These are phyloP conservation scores for Halichondria panicea DNA, from an alignment of 37 sponge, comb jelly and placozoan genomes.

Conservation along the genomic window DNA sequence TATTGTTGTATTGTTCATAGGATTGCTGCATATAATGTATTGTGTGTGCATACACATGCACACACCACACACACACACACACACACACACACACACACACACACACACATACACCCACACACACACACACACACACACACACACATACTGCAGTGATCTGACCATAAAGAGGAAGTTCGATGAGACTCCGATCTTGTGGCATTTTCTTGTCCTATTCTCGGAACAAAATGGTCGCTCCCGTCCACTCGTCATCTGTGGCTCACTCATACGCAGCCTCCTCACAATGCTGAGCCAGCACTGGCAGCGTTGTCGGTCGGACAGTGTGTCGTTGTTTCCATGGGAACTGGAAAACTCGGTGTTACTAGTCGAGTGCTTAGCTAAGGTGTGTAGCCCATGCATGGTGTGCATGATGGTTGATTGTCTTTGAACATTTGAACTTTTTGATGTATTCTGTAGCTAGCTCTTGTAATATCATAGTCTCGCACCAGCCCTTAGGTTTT, in stretches of 20 bases:
- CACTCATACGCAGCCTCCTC: slow-evolving; percentile 14
- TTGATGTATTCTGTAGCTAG: no score
- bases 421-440: not conserved
- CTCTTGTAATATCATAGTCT: no score
- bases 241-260: not conserved
- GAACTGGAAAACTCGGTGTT: slow-evolving; percentile 16
- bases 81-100: no score
- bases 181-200: slow-evolving; percentile 37
- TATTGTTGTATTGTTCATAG: no score
- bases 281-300: slow-evolving; percentile 26
- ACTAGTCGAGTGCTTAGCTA: slow-evolving; percentile 20
- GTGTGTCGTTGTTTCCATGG: slow-evolving; percentile 5
- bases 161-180: slow-evolving; percentile 30
- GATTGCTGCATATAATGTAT: no score
- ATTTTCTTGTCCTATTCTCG: slow-evolving; percentile 17
- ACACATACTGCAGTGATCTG: slow-evolving; percentile 6
- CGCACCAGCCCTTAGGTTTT: no score
- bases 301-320: slow-evolving; percentile 10
- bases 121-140: not conserved
- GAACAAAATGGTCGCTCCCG: not conserved
- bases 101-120: no score
- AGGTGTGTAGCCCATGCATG: no score
- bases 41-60: no score
- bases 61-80: no score
- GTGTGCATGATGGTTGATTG: not conserved